Percentiles rank a stretch among this genome's conserved stretches.
These are phyloP conservation scores for Cherax quadricarinatus DNA, from an alignment of 1,140 invertebrate species.

Conservation along the genomic window DNA sequence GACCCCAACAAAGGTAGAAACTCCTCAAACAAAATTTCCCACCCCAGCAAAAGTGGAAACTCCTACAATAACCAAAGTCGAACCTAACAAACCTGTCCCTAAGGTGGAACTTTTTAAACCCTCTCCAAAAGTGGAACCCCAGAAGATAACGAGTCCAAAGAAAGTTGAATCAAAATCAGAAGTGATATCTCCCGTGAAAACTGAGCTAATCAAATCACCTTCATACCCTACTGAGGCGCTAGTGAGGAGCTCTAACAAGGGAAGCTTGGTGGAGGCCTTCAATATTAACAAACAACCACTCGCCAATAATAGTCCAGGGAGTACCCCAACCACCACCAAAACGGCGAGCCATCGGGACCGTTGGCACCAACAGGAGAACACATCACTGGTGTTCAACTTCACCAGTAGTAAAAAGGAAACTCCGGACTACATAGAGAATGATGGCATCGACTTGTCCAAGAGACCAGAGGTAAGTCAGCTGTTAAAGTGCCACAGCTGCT, in stretches of 20 bases:
- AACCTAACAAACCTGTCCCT: slow-evolving; percentile 4
- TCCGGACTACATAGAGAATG: slow-evolving; percentile 93
- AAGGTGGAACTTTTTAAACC: slow-evolving; percentile 37
- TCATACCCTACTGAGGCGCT: slow-evolving; percentile 32
- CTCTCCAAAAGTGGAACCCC: slow-evolving; percentile 4
- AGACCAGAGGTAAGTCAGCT: slow-evolving; percentile 74
- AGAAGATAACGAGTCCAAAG: slow-evolving; percentile 5
- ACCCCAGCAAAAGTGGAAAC: slow-evolving; percentile 29
- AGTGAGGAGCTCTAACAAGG: slow-evolving; percentile 23
- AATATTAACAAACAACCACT: not conserved
- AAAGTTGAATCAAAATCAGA: slow-evolving; percentile 39
- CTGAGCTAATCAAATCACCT: slow-evolving; percentile 20
- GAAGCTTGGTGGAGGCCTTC: slow-evolving; percentile 46
- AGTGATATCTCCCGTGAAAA: slow-evolving; percentile 19
- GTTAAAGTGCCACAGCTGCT: no score
- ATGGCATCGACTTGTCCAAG: slow-evolving; percentile 85
- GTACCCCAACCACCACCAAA: slow-evolving; percentile 51
- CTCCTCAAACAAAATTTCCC: slow-evolving; percentile 6
- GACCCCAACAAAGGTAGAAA: slow-evolving; percentile 27
- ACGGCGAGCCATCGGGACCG: slow-evolving; percentile 43
- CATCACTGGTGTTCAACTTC: slow-evolving; percentile 92
- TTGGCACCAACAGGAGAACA: slow-evolving; percentile 80
- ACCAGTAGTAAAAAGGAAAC: slow-evolving; percentile 84
- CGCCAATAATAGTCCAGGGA: slow-evolving; percentile 27
- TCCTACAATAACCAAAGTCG: slow-evolving; percentile 42